Evolutionary conservation across 2,113 vertebrate genomes (phyloP).

Genomic region (Ammodramus savannarum): DNA sequence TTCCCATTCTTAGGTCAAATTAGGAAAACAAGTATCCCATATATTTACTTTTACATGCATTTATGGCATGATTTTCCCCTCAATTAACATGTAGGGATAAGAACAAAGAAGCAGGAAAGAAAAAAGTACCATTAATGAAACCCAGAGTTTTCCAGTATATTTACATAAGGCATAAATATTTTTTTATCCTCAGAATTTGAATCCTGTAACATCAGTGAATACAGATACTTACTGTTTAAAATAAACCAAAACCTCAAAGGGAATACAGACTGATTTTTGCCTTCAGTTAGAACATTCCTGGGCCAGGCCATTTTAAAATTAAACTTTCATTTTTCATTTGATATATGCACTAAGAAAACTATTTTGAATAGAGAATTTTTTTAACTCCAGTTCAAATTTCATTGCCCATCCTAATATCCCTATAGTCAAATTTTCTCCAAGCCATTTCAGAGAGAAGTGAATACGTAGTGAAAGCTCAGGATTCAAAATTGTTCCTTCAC

Average conservation of each 20-base stretch:
- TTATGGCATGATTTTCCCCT: not conserved
- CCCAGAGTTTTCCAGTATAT: not conserved
- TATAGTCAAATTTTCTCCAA: not conserved
- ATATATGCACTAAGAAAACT: not conserved
- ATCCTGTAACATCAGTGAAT: not conserved
- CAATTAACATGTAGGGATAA: not conserved
- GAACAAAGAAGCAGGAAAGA: not conserved
- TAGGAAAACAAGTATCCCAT: not conserved
- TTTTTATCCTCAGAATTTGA: not conserved
- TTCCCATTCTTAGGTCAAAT: not conserved
- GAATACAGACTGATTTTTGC: not conserved
- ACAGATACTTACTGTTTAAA: not conserved
- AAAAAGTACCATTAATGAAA: not conserved
- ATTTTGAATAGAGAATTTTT: not conserved
- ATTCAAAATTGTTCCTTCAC: not conserved
- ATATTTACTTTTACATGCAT: not conserved
- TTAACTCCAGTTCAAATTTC: not conserved
- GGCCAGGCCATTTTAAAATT: not conserved
- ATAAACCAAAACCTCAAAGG: not conserved
- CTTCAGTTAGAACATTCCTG: not conserved
- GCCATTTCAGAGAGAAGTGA: not conserved
- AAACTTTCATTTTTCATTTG: not conserved
- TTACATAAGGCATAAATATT: not conserved
- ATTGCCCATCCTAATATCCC: not conserved
- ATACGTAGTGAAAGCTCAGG: not conserved